phyloP scores from a whole-genome alignment of 2,797 vertebrate species.

The Pangasius sanitwongsei region DNA sequence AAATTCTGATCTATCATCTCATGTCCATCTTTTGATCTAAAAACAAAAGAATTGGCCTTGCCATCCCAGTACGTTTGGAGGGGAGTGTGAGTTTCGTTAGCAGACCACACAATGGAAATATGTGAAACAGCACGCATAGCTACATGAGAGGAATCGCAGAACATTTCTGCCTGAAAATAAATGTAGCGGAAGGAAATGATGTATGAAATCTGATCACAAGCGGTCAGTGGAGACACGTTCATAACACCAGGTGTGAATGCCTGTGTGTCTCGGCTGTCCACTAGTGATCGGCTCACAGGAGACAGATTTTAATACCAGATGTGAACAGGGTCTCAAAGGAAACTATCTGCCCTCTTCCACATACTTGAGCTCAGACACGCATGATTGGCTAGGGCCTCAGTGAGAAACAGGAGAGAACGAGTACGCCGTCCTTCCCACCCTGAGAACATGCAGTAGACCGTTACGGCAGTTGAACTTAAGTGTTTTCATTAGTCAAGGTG shows the following conservation, averaged over 20 bases:
- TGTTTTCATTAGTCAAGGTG: not conserved
- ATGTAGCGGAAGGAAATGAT: not conserved
- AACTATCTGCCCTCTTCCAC: not conserved
- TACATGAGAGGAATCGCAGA: too few relatives aligned
- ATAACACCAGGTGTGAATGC: not conserved
- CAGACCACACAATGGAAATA: too few relatives aligned
- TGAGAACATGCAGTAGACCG: not conserved
- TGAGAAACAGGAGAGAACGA: too few relatives aligned
- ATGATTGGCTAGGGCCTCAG: not conserved
- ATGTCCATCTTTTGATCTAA: too few relatives aligned
- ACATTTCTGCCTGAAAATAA: not conserved
- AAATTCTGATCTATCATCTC: too few relatives aligned
- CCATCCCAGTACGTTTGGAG: too few relatives aligned
- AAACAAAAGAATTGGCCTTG: too few relatives aligned
- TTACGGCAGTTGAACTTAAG: not conserved
- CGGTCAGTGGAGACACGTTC: not conserved
- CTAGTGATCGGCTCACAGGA: not conserved
- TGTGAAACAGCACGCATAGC: too few relatives aligned
- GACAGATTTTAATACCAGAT: not conserved
- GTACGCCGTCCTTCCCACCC: too few relatives aligned
- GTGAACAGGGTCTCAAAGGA: not conserved
- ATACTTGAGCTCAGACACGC: not conserved
- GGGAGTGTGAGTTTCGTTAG: too few relatives aligned
- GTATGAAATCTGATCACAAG: not conserved
- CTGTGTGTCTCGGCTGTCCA: too few relatives aligned